A percentile compares a stretch with the other conserved stretches of the same genome.
Evolutionary conservation across 1,140 invertebrate genomes (phyloP).

Genomic region (Leguminivora glycinivorella): DNA sequence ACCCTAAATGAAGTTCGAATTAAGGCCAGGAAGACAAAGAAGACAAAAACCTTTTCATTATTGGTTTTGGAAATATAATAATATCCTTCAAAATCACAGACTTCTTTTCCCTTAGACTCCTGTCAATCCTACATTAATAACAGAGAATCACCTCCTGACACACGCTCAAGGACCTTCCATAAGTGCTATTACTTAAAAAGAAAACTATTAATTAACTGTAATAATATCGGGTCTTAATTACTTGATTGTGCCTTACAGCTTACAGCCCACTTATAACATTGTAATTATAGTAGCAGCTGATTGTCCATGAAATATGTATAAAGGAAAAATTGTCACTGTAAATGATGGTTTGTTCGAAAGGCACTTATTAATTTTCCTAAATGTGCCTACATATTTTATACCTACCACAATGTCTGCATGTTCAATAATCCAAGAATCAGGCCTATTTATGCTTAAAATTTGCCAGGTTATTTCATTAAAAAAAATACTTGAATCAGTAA

Average conservation of each 20-base stretch:
- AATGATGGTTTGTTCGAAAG: neutral
- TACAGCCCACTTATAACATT: neutral
- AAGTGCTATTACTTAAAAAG: neutral
- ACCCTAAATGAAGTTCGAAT: no score
- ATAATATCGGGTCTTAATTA: neutral
- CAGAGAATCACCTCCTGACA: neutral
- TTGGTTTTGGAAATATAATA: no score
- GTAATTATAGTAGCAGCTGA: neutral
- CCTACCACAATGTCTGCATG: neutral
- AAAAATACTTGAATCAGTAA: no score
- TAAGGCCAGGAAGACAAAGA: no score
- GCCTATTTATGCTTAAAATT: no score
- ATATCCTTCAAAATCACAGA: no score
- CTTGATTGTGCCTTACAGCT: neutral
- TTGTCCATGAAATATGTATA: neutral
- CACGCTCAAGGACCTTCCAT: slow-evolving; percentile 1
- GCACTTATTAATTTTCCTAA: neutral
- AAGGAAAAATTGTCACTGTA: neutral
- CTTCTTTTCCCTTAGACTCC: neutral
- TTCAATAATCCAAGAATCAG: no score
- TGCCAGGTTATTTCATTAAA: no score
- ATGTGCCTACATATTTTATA: neutral
- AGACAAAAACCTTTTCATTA: no score
- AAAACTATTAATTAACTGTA: slow-evolving; percentile 4
- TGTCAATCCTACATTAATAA: neutral